Conservation (phyloP, 2,888 invertebrate genomes). For the Lochmaea capreae region DNA sequence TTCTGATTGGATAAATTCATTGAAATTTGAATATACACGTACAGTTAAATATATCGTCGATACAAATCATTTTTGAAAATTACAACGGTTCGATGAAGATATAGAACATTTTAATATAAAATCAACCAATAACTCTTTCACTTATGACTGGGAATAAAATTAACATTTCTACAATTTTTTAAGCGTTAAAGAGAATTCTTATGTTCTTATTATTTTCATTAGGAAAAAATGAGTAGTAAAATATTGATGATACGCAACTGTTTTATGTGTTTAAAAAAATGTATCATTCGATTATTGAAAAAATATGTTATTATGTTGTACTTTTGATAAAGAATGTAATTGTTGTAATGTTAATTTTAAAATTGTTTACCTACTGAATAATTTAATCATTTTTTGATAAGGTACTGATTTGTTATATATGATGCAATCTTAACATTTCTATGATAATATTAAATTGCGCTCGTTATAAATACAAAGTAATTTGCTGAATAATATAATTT, state of each 20-base stretch:
- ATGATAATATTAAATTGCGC: not conserved
- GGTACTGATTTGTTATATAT: not conserved
- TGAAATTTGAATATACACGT: constrained; percentile 17
- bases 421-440: not conserved
- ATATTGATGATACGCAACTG: too few relatives aligned
- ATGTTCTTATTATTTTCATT: too few relatives aligned
- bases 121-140: not conserved
- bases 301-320: too few relatives aligned
- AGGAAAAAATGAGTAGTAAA: too few relatives aligned
- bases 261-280: too few relatives aligned
- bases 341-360: too few relatives aligned
- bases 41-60: not conserved
- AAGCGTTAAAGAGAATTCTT: too few relatives aligned
- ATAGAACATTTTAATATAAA: not conserved
- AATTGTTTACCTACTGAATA: not conserved
- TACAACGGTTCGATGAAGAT: not conserved
- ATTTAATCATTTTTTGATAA: not conserved
- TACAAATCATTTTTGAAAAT: not conserved
- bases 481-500: not conserved
- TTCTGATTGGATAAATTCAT: constrained; percentile 10
- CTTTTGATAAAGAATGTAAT: too few relatives aligned
- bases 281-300: too few relatives aligned
- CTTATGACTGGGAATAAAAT: not conserved
- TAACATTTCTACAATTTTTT: not conserved
- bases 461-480: not conserved